Evolutionary conservation across 2,113 vertebrate species (phyloP), one percentile per base, ranked within the genome.

Genomic region (Plotosus lineatus): DNA sequence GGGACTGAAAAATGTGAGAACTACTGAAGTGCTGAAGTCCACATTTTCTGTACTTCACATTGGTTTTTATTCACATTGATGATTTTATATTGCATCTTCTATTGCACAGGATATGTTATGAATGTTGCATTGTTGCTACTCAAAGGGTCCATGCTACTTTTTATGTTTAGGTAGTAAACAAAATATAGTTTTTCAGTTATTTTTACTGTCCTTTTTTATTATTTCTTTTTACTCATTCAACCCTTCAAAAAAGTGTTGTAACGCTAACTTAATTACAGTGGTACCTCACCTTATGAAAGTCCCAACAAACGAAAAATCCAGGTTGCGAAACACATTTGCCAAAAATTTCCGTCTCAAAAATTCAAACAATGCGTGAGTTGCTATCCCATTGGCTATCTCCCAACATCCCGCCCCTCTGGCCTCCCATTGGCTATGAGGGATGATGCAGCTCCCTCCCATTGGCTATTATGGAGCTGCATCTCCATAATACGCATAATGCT

Each of bases 61-160:
- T 28, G 26, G 21, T 40, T n/a, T 55, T 55, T 19, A 28, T 50
- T 53, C 19, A n/a, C 23, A 26, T 8, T 31, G n/a, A 50, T 26
- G 4, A 63, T 63, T 23, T 17, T 4, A 31, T 15, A 23, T 65
- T 55, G n/a, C n/a, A n/a, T n/a, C n/a, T n/a, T n/a, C n/a, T n/a
- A n/a, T n/a, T n/a, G n/a, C n/a, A n/a, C n/a, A n/a, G n/a, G n/a
- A n/a, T n/a, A n/a, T n/a, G n/a, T 36, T 73, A 40, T 80, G 53
- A 60, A 44, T n/a, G 23, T 55, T 56, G 63, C 10, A 36, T 69
- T 69, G 53, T 72, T 66, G 10, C 53, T 75, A 75, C 75, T 75
- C 46, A 81, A 21, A 65, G 48, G 19, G n/a, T 63, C 15, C 48
- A n/a, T 44, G 69, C 33, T 61, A 60, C 15, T 50, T 74, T 48